Conservation (phyloP, 2,888 invertebrate species). For the Rhyacophila evoluta region DNA sequence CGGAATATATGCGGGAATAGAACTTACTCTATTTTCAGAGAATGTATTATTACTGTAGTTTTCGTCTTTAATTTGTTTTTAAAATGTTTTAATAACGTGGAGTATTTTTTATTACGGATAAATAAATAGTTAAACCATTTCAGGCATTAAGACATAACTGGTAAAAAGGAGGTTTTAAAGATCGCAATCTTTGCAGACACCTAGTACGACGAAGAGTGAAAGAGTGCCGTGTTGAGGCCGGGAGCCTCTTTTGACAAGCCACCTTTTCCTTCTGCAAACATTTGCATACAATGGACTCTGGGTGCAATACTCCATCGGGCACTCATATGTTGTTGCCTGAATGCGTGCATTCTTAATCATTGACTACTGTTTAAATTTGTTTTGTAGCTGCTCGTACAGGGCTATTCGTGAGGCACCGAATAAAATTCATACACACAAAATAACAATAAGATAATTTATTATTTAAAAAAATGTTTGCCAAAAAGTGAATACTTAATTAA, state of each 20-base stretch:
- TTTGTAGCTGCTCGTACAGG: slow-evolving; percentile 28
- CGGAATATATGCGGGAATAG: too few species aligned
- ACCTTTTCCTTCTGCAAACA: slow-evolving; percentile 38
- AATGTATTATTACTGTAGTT: too few species aligned
- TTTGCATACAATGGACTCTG: slow-evolving; percentile 53
- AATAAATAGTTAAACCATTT: background rate
- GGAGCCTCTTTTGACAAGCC: slow-evolving; percentile 32
- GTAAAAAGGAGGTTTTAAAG: slow-evolving; percentile 6
- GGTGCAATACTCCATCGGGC: slow-evolving; percentile 49
- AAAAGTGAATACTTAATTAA: too few species aligned
- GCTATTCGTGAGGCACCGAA: background rate
- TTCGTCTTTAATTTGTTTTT: too few species aligned
- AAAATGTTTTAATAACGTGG: too few species aligned
- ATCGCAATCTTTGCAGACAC: slow-evolving; percentile 33
- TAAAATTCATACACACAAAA: too few species aligned
- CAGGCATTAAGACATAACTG: slow-evolving; percentile 23
- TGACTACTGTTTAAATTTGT: slow-evolving; percentile 54
- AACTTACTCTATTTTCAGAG: too few species aligned
- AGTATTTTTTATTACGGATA: too few species aligned
- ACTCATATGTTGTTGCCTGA: slow-evolving; percentile 40
- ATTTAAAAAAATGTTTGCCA: too few species aligned
- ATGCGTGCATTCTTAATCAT: slow-evolving; percentile 52
- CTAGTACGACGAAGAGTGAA: slow-evolving; percentile 28
- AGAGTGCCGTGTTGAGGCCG: background rate
- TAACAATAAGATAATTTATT: too few species aligned